Base-by-base conservation (phyloP, 1,140 invertebrate species). In the Bombus confusus region DNA sequence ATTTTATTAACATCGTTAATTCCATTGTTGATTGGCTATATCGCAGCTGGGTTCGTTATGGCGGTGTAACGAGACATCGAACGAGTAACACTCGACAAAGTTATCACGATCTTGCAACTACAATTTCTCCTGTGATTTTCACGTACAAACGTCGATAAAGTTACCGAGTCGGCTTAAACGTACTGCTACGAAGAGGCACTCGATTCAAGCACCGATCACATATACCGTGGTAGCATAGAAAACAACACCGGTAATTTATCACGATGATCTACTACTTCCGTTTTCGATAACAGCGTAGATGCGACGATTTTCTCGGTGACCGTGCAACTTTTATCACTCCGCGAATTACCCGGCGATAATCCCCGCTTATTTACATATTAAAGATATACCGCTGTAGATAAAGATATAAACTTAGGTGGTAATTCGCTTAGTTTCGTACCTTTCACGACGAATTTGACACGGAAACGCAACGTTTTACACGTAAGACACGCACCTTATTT, bases 131-230 rank as follows among this genome's bases (percentile, higher is more conserved):
- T n/a, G 75, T 57, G 66, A 5, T 74, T 34, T 41, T 34, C 37
- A 12, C 52, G 22, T 69, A 80, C 80, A 37, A 39, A 47, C 41
- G 43, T 28, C 69, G 57, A 85, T 85, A 64, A 73, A 72, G 76
- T 66, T 68, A 31, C 47, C 37, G 12, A 28, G 71, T 71, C 75
- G 57, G 25, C 83, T 73, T 41, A 31, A 59, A 52, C 43, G 31
- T 31, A 83, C n/a, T 71, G 66, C 37, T 37, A 66, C 39, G n/a
- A 43, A 59, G 82, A 12, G 37, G n/a, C 82, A 84, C 83, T 85
- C 69, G 69, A 73, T 72, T 74, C 69, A 22, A 80, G 69, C 22
- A 73, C 69, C 41, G 15, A 2, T 34, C 28, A 43, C 66, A 41
- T 52, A n/a, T 43, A 66, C 18, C 41, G 43, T n/a, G n/a, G n/a